Evolutionary conservation across 1,140 invertebrate species (phyloP), one percentile per base, ranked within the genome.

Genomic region (Bradysia coprophila): DNA sequence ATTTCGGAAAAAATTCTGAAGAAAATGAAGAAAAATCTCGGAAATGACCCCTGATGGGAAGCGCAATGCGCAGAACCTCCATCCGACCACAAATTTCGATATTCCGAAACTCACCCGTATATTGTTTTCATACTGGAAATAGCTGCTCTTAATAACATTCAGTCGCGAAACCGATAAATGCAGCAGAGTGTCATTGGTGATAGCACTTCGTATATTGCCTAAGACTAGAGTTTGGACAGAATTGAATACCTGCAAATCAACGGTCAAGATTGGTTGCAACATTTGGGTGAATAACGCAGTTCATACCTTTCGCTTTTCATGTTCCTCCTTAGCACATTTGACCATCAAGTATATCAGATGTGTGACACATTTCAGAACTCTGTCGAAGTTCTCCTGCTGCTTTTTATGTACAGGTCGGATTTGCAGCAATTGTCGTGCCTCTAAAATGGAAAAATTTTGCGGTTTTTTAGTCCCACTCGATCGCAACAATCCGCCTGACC

Each of bases 341-440:
- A 76, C 61, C 38, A 86, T 62, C 41, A 90, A 62, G 58, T 83
- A 82, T 43, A 90, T 75, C 28, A 89, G 64, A 62, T 89, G 83
- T 1, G 82, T 81, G 4, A 83, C 67, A 50, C 81, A 83, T 51
- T 78, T 80, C 44, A 88, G 61, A 18, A 80, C 78, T 42, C 77
- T 72, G 55, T 90, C 84, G 53, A 82, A 88, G 62, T 75, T 80
- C 44, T 88, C 84, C 48, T 79, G 73, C 53, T 91, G 86, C 45
- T 74, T 66, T 50, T 79, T 78, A 53, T 76, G 76, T 16, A 80
- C 69, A 4, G 85, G 85, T 45, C 72, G 67, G 41, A 78, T 66
- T 45, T 63, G 63, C 31, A 89, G 63, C 38, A 84, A 61, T 44
- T 67, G 54, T 47, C 72, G 67, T 22, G 71, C 71, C 48, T 73